Percentiles rank a stretch among this genome's conserved stretches.
These are phyloP conservation scores for Nymphalis c-album DNA, from an alignment of 2,888 invertebrate genomes.

Conservation along the genomic window DNA sequence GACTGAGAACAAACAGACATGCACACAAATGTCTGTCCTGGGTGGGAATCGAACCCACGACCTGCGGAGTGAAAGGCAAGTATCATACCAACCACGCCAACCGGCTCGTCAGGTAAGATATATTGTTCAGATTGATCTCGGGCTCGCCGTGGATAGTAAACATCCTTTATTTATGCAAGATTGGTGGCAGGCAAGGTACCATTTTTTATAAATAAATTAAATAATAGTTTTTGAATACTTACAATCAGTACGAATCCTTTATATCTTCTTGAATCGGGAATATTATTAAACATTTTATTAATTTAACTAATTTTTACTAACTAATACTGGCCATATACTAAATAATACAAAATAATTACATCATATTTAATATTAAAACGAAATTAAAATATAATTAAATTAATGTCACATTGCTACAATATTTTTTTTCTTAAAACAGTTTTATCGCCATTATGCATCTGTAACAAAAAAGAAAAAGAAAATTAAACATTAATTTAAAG, in stretches of 20 bases:
- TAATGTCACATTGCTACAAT: constrained; percentile 13
- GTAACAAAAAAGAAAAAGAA: constrained; percentile 5
- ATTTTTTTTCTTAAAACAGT: background rate
- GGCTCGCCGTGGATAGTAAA: too few species aligned
- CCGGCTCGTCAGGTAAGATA: too few species aligned
- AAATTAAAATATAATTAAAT: background rate
- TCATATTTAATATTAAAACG: background rate
- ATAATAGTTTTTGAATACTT: constrained; percentile 32
- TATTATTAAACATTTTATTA: constrained; percentile 27
- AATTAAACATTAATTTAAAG: background rate
- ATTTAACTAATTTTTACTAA: constrained; percentile 28
- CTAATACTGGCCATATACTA: constrained; percentile 58
- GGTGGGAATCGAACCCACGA: too few species aligned
- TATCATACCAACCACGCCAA: too few species aligned
- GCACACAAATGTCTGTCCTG: too few species aligned
- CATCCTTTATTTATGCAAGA: too few species aligned
- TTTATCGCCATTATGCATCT: background rate
- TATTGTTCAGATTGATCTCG: too few species aligned
- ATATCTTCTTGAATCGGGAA: constrained; percentile 2
- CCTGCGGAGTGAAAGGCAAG: too few species aligned
- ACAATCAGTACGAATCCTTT: constrained; percentile 28
- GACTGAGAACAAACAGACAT: too few species aligned
- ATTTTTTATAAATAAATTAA: background rate
- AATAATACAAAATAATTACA: constrained; percentile 4
- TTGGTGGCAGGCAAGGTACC: too few species aligned